A percentile compares a stretch with the other conserved stretches of the same genome.
Conservation (phyloP, 2,888 invertebrate species). For the Platycheirus albimanus region DNA sequence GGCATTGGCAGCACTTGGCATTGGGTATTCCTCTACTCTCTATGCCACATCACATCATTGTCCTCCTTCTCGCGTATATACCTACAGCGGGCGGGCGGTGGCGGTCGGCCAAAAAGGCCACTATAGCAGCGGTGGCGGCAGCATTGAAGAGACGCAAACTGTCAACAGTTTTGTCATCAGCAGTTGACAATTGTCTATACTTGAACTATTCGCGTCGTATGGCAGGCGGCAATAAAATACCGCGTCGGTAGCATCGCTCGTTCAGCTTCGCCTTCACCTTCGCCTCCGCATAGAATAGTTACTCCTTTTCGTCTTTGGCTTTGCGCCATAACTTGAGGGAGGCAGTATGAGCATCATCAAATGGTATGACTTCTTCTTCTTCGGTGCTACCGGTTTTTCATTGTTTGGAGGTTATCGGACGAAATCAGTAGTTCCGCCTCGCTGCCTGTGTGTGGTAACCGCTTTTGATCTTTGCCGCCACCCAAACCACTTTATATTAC, state of each 20-base stretch:
- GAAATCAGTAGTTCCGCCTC: slow-evolving; percentile 68
- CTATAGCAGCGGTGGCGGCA: slow-evolving; percentile 30
- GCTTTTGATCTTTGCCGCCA: slow-evolving; percentile 62
- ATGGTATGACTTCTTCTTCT: slow-evolving; percentile 33
- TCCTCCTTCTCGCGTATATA: slow-evolving; percentile 58
- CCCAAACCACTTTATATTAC: slow-evolving; percentile 6
- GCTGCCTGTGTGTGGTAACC: slow-evolving; percentile 8
- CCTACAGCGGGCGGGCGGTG: background rate
- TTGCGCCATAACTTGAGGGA: slow-evolving; percentile 60
- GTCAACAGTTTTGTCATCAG: slow-evolving; percentile 74
- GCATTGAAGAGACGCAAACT: slow-evolving; percentile 66
- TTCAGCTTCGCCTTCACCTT: too few species aligned
- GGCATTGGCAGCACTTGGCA: slow-evolving; percentile 66
- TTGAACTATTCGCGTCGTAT: slow-evolving; percentile 67
- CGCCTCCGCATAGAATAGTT: slow-evolving; percentile 22
- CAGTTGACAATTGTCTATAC: slow-evolving; percentile 71
- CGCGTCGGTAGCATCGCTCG: slow-evolving; percentile 24
- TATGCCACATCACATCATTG: slow-evolving; percentile 50
- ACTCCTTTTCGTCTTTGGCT: background rate
- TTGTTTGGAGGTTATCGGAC: slow-evolving; percentile 68
- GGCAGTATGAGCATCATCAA: slow-evolving; percentile 58
- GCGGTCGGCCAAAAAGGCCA: slow-evolving; percentile 32
- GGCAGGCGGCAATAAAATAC: slow-evolving; percentile 64
- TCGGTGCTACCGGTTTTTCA: slow-evolving; percentile 64
- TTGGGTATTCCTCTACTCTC: slow-evolving; percentile 44